These are phyloP conservation scores for Pseudoatta argentina DNA, from an alignment of 1,140 invertebrate genomes.

Conservation along the genomic window DNA sequence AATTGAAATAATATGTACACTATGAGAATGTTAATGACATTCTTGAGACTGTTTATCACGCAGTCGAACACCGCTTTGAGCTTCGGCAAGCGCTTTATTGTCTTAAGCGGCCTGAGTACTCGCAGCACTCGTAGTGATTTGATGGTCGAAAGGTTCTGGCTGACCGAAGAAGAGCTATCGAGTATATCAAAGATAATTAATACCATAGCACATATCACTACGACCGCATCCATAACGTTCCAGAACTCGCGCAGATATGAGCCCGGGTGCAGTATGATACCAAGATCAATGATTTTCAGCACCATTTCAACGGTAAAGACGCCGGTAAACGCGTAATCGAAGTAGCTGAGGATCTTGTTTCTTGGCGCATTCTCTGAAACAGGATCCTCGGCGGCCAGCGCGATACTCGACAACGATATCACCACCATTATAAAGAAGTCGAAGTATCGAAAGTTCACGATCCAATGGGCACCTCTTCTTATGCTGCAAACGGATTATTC, in stretches of 20 bases:
- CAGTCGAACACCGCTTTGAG: conserved; percentile 99
- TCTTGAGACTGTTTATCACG: conserved; percentile 99
- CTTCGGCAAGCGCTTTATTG: conserved; percentile 99
- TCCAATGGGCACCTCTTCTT: conserved; percentile 97
- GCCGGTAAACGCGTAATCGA: conserved; percentile 99
- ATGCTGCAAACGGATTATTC: conserved; percentile 88
- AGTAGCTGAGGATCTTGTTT: conserved; percentile 98
- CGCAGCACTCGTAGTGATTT: conserved; percentile 99
- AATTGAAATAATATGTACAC: conserved; percentile 99
- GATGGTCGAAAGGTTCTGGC: conserved; percentile 98
- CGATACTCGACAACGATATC: conserved; percentile 98
- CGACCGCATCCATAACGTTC: conserved; percentile 99
- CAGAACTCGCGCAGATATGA: conserved; percentile 97
- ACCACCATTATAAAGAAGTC: conserved; percentile 99
- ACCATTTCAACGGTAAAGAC: conserved; percentile 99
- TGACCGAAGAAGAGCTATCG: conserved; percentile 87
- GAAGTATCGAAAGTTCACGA: conserved; percentile 99
- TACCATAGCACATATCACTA: conserved; percentile 98
- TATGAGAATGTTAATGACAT: conserved; percentile 99
- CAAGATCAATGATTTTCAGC: conserved; percentile 97
- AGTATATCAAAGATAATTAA: conserved; percentile 98
- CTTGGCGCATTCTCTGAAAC: conserved; percentile 95
- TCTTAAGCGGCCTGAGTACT: conserved; percentile 99
- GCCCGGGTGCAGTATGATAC: conserved; percentile 98
- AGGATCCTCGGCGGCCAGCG: conserved; percentile 99